Evolutionary conservation across 2,113 vertebrate species (phyloP).

Genomic region (Hystrix cristata): DNA sequence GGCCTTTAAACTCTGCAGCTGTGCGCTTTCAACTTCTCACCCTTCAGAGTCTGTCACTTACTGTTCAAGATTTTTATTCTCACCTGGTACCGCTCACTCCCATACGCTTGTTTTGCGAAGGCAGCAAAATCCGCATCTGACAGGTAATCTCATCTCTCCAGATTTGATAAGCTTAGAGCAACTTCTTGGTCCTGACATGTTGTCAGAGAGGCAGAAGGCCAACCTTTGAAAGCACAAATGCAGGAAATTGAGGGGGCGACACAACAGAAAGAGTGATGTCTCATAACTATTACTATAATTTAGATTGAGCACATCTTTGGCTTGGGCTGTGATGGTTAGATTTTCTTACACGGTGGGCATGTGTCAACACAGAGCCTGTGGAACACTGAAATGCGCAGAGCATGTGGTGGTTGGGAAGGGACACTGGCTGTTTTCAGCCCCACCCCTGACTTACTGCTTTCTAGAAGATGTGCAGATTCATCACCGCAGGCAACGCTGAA

Average conservation of each 20-base stretch:
- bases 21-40: not conserved
- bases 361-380: not conserved
- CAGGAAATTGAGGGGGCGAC: not conserved
- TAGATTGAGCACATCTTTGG: not conserved
- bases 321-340: not conserved
- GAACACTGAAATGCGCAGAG: not conserved
- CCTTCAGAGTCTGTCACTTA: not conserved
- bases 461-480: not conserved
- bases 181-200: not conserved
- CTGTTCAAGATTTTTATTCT: not conserved
- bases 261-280: not conserved
- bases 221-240: conserved; percentile 20
- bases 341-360: not conserved
- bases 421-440: not conserved
- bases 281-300: not conserved
- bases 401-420: not conserved
- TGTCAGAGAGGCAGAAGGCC: not conserved
- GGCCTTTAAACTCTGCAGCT: not conserved
- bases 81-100: not conserved
- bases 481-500: no score
- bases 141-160: not conserved
- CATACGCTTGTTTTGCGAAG: not conserved
- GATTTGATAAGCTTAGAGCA: conserved; percentile 5
- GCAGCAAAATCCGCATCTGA: not conserved
- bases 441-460: not conserved